Base-by-base conservation (phyloP, 2,888 invertebrate genomes). In the Hylaea fasciaria region DNA sequence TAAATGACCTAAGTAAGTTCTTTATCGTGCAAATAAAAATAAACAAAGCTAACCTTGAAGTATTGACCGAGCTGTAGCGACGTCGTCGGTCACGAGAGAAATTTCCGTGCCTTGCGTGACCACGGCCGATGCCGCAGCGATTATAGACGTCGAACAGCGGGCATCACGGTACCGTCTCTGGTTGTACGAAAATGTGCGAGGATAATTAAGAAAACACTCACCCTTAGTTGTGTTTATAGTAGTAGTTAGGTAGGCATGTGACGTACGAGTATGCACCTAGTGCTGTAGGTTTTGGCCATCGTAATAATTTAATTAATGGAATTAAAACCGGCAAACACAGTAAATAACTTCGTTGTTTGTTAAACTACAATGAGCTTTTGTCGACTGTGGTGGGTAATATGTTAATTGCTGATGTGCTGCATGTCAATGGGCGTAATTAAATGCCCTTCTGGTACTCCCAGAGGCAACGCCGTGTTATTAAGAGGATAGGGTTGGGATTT, bases 371-470 rank as follows among this genome's bases (percentile, higher is more conserved):
- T 69, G 68, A 77, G 75, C 77, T 80, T 82, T 79, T 77, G 72
- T 76, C 68, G 74, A 77, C 79, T 80, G 84, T 77, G 80, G 74
- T 74, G 74, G 49, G 54, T 49, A 54, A 78, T 78, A 74, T 76
- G 81, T 85, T 82, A 81, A 85, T 81, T 78, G 75, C 75, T 76
- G 81, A 80, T 79, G 80, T 78, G 78, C 76, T 77, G 80, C 73
- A 74, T 82, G 83, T 85, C 86, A 83, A 86, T 86, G 78, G 81
- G 74, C 69, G 77, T 83, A 85, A 85, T 84, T 78, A 81, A 83
- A 83, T 75, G 76, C 77, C 58, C 57, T 66, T 63, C 43, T 17
- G 17, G 51, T 68, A 57, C 69, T 68, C 65, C 60, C 67, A 58
- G 55, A 32, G 55, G 55, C 10, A 4, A 37, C 40, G 17, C 43